These are phyloP conservation scores for Pteropus rufus DNA, from an alignment of 2,797 vertebrate species.

Conservation along the genomic window DNA sequence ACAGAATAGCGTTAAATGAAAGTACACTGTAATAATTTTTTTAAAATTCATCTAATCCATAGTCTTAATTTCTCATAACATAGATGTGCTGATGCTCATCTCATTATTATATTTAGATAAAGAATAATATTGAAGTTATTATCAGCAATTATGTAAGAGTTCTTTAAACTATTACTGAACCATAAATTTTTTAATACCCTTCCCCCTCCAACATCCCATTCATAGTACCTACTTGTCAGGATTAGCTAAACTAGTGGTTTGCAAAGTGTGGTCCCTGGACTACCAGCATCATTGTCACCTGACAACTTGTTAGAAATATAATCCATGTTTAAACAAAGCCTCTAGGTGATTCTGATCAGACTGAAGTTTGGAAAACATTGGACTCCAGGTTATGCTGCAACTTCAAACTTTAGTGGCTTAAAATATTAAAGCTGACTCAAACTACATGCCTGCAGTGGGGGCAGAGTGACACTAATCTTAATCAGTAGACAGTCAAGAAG, in stretches of 20 bases:
- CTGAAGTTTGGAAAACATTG: background rate
- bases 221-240: background rate
- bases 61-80: background rate
- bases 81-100: background rate
- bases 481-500: background rate
- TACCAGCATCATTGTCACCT: background rate
- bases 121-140: background rate
- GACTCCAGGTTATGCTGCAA: background rate
- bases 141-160: background rate
- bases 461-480: background rate
- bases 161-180: background rate
- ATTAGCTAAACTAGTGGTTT: background rate
- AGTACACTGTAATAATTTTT: background rate
- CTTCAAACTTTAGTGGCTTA: background rate
- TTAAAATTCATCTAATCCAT: background rate
- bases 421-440: background rate
- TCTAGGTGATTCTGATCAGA: background rate
- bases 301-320: background rate
- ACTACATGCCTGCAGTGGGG: background rate
- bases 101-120: background rate
- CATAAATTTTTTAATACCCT: background rate
- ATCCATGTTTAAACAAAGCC: background rate
- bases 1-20: background rate
- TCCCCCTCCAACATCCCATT: background rate
- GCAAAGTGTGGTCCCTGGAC: background rate